phyloP scores from a whole-genome alignment of 2,113 vertebrate genomes.

The Anhinga rufa region DNA sequence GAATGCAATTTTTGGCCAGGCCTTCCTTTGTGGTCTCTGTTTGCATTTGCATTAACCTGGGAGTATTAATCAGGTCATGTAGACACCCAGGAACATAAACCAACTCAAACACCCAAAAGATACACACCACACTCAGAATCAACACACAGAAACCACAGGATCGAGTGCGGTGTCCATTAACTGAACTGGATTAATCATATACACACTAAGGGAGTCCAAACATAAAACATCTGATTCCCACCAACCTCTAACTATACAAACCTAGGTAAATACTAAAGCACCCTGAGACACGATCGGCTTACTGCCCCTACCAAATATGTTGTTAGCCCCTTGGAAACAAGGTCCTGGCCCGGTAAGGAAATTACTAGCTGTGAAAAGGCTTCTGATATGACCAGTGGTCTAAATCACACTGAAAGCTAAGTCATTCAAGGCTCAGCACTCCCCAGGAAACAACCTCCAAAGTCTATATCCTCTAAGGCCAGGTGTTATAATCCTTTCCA shows the following conservation, averaged over 20 bases:
- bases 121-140: slow-evolving; percentile 14
- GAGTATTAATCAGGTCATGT: slow-evolving; percentile 25
- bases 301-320: neutral
- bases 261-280: neutral
- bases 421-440: neutral
- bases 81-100: slow-evolving; percentile 39
- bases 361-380: neutral
- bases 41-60: slow-evolving; percentile 31
- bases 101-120: slow-evolving; percentile 13
- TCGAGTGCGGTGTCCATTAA: neutral
- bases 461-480: neutral
- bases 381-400: neutral
- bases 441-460: neutral
- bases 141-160: slow-evolving; percentile 36
- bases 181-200: neutral
- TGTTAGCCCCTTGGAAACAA: neutral
- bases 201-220: neutral
- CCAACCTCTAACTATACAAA: neutral
- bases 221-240: slow-evolving; percentile 19
- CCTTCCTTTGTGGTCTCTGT: neutral
- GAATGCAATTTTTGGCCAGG: neutral
- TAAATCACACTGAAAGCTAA: neutral
- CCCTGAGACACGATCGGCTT: neutral
- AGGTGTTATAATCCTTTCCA: neutral
- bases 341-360: neutral